Evolutionary conservation across 1,140 invertebrate genomes (phyloP).

Genomic region (Chelonus insularis): DNA sequence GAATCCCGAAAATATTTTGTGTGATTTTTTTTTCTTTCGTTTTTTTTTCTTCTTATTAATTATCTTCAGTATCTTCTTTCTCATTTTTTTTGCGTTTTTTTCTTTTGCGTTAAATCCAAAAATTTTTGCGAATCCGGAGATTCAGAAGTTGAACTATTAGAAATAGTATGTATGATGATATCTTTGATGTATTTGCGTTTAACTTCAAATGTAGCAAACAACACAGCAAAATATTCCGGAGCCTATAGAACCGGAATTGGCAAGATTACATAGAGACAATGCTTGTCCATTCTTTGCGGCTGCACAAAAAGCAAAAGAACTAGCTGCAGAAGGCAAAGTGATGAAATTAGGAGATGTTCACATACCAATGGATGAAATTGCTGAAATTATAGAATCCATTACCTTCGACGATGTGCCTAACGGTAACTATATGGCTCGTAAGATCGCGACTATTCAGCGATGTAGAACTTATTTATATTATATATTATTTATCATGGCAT

Average conservation of each 20-base stretch:
- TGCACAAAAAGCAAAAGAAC: slow-evolving; percentile 48
- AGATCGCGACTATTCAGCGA: slow-evolving; percentile 1
- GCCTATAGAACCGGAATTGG: slow-evolving; percentile 44
- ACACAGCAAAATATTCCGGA: slow-evolving; percentile 44
- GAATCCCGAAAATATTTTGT: too few relatives aligned
- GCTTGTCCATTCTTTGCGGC: slow-evolving; percentile 51
- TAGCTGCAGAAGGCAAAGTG: slow-evolving; percentile 50
- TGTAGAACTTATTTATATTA: slow-evolving; percentile 4
- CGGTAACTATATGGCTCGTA: slow-evolving; percentile 46
- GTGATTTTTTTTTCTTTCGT: too few relatives aligned
- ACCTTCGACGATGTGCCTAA: slow-evolving; percentile 59
- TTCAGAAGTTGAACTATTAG: neutral
- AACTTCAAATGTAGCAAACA: slow-evolving; percentile 35
- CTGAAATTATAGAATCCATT: slow-evolving; percentile 63
- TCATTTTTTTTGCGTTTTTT: too few relatives aligned
- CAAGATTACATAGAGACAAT: slow-evolving; percentile 47
- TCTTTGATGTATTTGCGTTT: slow-evolving; percentile 20
- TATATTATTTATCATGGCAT: neutral
- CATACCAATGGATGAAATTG: slow-evolving; percentile 61
- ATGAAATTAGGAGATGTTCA: slow-evolving; percentile 55
- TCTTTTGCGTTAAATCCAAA: too few relatives aligned
- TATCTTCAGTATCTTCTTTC: too few relatives aligned
- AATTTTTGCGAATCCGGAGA: too few relatives aligned
- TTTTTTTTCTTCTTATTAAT: too few relatives aligned
- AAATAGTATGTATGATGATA: neutral